Evolutionary conservation across 2,888 invertebrate species (phyloP).

Genomic region (Synergus gifuensis): DNA sequence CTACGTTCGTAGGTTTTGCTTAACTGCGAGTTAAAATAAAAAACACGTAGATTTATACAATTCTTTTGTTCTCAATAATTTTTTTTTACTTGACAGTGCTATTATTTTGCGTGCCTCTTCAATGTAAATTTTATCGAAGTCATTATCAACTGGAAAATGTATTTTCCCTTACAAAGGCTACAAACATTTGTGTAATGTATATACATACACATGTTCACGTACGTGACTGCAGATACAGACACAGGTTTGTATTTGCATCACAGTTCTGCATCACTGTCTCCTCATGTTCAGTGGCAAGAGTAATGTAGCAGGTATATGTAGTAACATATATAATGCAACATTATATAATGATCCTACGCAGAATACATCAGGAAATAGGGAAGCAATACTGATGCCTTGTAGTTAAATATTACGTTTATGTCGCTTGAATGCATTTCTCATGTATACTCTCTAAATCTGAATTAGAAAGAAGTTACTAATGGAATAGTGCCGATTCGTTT

Average conservation of each 20-base stretch:
- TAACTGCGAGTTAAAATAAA: not conserved
- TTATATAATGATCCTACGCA: conserved; percentile 6
- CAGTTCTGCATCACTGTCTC: conserved; percentile 56
- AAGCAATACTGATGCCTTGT: not conserved
- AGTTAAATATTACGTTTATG: not conserved
- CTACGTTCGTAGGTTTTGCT: not conserved
- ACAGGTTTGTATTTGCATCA: conserved; percentile 47
- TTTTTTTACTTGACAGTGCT: too few relatives aligned
- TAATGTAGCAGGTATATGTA: not conserved
- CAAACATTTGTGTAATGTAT: not conserved
- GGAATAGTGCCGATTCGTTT: too few relatives aligned
- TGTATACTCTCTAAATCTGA: too few relatives aligned
- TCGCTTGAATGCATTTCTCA: not conserved
- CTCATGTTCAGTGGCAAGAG: not conserved
- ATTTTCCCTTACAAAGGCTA: not conserved
- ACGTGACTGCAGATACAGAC: not conserved
- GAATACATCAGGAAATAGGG: not conserved
- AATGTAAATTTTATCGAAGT: not conserved
- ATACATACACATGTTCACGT: not conserved
- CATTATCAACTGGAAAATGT: conserved; percentile 8
- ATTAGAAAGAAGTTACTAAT: too few relatives aligned
- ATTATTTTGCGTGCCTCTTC: not conserved
- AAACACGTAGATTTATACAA: too few relatives aligned
- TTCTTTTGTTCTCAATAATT: too few relatives aligned
- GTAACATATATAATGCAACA: conserved; percentile 10